A percentile compares a stretch with the other conserved stretches of the same genome.
These are phyloP conservation scores for Goniozus legneri DNA, from an alignment of 1,140 invertebrate genomes.

Conservation along the genomic window DNA sequence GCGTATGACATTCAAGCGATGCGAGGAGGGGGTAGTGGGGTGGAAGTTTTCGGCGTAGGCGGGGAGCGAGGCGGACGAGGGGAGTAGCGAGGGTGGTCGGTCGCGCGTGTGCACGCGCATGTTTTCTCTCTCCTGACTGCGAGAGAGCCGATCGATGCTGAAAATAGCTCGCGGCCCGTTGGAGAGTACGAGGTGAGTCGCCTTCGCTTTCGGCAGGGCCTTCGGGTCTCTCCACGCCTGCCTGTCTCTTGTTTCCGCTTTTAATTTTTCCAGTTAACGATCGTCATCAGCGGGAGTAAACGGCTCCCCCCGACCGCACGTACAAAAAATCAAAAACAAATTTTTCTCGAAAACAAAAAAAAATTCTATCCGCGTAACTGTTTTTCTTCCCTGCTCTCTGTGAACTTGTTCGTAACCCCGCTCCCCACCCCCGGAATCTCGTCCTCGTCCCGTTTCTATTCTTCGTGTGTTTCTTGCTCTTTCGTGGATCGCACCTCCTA, in stretches of 20 bases:
- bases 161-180: constrained; percentile 36
- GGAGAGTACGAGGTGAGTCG: constrained; percentile 50
- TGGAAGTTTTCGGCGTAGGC: too few species aligned
- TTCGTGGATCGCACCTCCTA: not conserved
- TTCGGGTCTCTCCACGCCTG: constrained; percentile 30
- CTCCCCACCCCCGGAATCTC: not conserved
- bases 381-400: not conserved
- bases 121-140: constrained; percentile 20
- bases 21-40: too few species aligned
- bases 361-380: constrained; percentile 2
- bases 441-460: not conserved
- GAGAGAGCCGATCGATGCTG: constrained; percentile 34
- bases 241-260: too few species aligned
- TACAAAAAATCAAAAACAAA: too few species aligned
- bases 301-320: too few species aligned
- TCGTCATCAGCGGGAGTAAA: too few species aligned
- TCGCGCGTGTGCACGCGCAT: constrained; percentile 15
- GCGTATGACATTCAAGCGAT: too few species aligned
- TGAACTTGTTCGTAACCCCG: too few species aligned
- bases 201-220: constrained; percentile 47
- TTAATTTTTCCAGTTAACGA: too few species aligned
- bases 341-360: constrained; percentile 12
- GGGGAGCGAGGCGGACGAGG: not conserved
- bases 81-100: not conserved
- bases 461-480: not conserved